These are phyloP conservation scores for Cheirogaleus medius DNA, from an alignment of 2,113 vertebrate species.

Conservation along the genomic window DNA sequence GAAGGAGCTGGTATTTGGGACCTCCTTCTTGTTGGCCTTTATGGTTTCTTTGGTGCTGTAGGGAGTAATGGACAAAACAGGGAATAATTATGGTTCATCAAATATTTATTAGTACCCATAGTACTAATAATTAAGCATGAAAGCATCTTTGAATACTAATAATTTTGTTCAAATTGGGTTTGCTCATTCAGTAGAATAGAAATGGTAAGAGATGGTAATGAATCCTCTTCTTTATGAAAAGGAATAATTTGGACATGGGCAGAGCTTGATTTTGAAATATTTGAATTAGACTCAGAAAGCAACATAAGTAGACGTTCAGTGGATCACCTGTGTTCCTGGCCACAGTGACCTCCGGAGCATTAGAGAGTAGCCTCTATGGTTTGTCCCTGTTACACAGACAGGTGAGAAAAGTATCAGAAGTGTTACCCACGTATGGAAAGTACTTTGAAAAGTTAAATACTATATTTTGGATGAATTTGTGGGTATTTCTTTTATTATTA, in stretches of 20 bases:
- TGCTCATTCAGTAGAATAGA: not conserved
- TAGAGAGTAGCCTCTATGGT: not conserved
- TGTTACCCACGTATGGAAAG: not conserved
- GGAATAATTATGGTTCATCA: not conserved
- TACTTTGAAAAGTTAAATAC: not conserved
- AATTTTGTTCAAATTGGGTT: not conserved
- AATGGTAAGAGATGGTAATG: not conserved
- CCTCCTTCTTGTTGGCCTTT: not conserved
- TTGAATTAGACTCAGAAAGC: not conserved
- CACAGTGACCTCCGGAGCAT: rapidly evolving
- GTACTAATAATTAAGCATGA: not conserved
- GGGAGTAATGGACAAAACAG: not conserved
- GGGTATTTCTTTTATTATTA: not conserved
- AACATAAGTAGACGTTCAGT: not conserved
- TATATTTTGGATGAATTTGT: not conserved
- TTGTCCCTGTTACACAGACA: not conserved
- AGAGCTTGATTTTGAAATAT: not conserved
- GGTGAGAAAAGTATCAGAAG: not conserved
- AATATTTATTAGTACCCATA: not conserved
- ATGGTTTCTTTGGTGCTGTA: not conserved
- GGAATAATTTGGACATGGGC: not conserved
- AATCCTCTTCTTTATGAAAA: not conserved
- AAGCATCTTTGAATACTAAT: not conserved
- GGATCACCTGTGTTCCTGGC: rapidly evolving
- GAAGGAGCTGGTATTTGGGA: rapidly evolving